Conservation (phyloP, 2,113 vertebrate species). For the Gobius niger region DNA sequence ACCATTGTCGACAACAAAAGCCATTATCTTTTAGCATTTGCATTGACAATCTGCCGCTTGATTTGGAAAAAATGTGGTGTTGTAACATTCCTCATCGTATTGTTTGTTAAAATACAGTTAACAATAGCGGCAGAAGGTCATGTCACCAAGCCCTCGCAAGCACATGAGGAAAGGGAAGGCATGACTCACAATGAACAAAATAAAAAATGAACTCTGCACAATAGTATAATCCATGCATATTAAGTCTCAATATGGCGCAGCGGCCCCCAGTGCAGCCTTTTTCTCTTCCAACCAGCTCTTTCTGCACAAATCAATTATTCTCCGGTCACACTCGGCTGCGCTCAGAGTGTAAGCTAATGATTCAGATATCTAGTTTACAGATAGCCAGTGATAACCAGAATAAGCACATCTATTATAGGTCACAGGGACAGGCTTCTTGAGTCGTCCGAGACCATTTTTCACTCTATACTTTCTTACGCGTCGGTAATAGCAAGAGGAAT, state of each 20-base stretch:
- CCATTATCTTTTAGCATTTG: no score
- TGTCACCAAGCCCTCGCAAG: neutral
- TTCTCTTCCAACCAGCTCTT: slow-evolving; percentile 16
- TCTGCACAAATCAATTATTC: slow-evolving; percentile 65
- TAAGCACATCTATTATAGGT: slow-evolving; percentile 42
- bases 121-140: neutral
- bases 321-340: slow-evolving; percentile 50
- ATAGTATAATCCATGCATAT: slow-evolving; percentile 29
- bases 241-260: slow-evolving; percentile 35
- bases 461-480: slow-evolving; percentile 14
- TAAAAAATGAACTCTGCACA: slow-evolving; percentile 12
- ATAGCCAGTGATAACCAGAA: slow-evolving; percentile 47
- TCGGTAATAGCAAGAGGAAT: slow-evolving; percentile 36
- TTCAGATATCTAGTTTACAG: slow-evolving; percentile 52
- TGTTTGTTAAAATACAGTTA: neutral
- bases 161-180: neutral
- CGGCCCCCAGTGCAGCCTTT: slow-evolving; percentile 21
- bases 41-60: no score
- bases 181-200: slow-evolving; percentile 24
- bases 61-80: no score
- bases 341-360: slow-evolving; percentile 54
- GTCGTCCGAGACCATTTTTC: slow-evolving; percentile 25
- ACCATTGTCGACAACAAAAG: no score
- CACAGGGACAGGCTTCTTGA: slow-evolving; percentile 31
- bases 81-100: neutral